A percentile compares a stretch with the other conserved stretches of the same genome.
phyloP scores from a whole-genome alignment of 2,888 invertebrate genomes.

The Suillia variegata region DNA sequence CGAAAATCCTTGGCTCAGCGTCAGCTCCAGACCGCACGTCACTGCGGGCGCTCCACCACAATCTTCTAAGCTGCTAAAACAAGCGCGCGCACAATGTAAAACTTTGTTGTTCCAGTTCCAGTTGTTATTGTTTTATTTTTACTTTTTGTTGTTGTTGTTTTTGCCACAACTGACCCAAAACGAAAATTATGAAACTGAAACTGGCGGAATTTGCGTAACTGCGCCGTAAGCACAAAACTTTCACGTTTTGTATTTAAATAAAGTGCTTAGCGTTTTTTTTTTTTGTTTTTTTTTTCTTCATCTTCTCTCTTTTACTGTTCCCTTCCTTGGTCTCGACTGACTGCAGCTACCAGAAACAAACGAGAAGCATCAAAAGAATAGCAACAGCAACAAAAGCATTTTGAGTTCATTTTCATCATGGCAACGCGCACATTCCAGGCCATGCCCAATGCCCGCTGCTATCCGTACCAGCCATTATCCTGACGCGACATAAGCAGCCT shows the following conservation, averaged over 20 bases:
- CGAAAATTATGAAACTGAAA: constrained; percentile 16
- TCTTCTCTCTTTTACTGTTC: constrained; percentile 19
- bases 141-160: not conserved
- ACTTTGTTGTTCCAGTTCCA: too few relatives aligned
- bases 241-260: constrained; percentile 30
- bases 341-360: too few relatives aligned
- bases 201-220: constrained; percentile 37
- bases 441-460: constrained; percentile 38
- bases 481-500: constrained; percentile 3
- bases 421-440: constrained; percentile 35
- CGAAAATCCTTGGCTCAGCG: too few relatives aligned
- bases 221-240: constrained; percentile 13
- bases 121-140: too few relatives aligned
- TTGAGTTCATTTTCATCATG: constrained; percentile 51
- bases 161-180: constrained; percentile 7
- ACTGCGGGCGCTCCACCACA: not conserved
- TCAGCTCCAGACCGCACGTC: too few relatives aligned
- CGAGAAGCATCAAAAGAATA: not conserved
- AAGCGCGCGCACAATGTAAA: not conserved
- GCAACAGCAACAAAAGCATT: constrained; percentile 38
- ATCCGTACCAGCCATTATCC: constrained; percentile 17
- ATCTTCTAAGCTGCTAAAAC: not conserved
- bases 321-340: constrained; percentile 5
- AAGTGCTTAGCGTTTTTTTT: constrained; percentile 24
- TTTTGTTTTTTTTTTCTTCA: too few relatives aligned